phyloP scores from a whole-genome alignment of 2,113 vertebrate species.

The Coptodon bakossiorum region DNA sequence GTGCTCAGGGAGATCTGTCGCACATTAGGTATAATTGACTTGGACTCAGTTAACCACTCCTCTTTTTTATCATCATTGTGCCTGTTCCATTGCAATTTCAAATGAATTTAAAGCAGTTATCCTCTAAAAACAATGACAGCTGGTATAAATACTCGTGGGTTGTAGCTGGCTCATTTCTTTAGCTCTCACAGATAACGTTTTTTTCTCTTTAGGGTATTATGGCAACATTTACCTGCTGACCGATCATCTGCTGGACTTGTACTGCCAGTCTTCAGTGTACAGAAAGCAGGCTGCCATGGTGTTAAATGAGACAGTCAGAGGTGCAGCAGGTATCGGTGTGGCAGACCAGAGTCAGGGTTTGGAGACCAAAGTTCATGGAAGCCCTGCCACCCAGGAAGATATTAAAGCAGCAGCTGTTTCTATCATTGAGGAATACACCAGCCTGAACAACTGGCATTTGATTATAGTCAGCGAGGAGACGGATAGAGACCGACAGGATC shows the following conservation, averaged over 20 bases:
- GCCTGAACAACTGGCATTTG: slow-evolving; percentile 85
- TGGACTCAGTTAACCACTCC: not conserved
- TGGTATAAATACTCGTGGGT: not conserved
- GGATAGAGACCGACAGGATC: slow-evolving; percentile 48
- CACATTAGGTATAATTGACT: slow-evolving; percentile 67
- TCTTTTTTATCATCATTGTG: not conserved
- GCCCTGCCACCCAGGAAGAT: slow-evolving; percentile 58
- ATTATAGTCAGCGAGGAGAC: slow-evolving; percentile 64
- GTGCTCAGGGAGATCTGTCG: slow-evolving; percentile 81
- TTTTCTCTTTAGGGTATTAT: slow-evolving; percentile 66
- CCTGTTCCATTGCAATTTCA: not conserved
- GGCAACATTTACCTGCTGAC: slow-evolving; percentile 87
- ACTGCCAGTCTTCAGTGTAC: slow-evolving; percentile 74
- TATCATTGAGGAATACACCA: slow-evolving; percentile 86
- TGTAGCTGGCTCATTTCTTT: not conserved
- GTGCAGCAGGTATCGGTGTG: slow-evolving; percentile 76
- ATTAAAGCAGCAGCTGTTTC: slow-evolving; percentile 68
- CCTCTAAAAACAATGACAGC: not conserved
- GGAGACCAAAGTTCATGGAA: not conserved
- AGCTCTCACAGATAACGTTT: not conserved
- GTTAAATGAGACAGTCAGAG: slow-evolving; percentile 81
- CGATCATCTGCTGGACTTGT: slow-evolving; percentile 87
- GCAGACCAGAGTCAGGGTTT: slow-evolving; percentile 47
- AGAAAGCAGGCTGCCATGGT: slow-evolving; percentile 88
- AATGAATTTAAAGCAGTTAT: not conserved